A percentile compares a stretch with the other conserved stretches of the same genome.
These are phyloP conservation scores for Ictidomys tridecemlineatus DNA, from an alignment of 2,113 vertebrate species.

Conservation along the genomic window DNA sequence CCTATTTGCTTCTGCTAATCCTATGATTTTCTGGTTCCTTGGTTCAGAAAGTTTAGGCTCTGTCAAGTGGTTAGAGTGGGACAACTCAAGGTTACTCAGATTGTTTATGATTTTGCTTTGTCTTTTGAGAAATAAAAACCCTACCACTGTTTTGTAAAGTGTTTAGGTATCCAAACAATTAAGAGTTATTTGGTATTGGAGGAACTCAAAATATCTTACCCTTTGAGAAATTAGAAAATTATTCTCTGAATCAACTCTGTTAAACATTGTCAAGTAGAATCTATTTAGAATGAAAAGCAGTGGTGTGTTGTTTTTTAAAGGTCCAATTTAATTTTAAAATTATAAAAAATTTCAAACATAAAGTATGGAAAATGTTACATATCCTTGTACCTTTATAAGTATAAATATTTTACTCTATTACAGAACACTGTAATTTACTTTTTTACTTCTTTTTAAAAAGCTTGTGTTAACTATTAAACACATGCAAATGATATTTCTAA, in stretches of 20 bases:
- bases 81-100: constrained; percentile 59
- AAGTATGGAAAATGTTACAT: not conserved
- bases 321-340: constrained; percentile 20
- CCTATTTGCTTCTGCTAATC: constrained; percentile 59
- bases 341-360: not conserved
- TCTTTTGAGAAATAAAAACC: constrained; percentile 18
- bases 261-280: not conserved
- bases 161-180: not conserved
- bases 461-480: constrained; percentile 20
- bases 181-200: not conserved
- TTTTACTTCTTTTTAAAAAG: not conserved
- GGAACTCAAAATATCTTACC: not conserved
- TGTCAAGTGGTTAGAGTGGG: constrained; percentile 6
- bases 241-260: not conserved
- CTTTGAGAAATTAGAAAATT: constrained; percentile 43
- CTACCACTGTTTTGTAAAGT: not conserved
- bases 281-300: not conserved
- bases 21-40: constrained; percentile 69
- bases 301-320: not conserved
- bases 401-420: constrained; percentile 1
- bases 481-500: constrained; percentile 26
- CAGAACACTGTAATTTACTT: not conserved
- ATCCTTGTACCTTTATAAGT: not conserved
- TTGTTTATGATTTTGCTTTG: constrained; percentile 54
- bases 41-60: constrained; percentile 59